Evolutionary conservation across 2,888 invertebrate species (phyloP).

Genomic region (Tetropium fuscum): DNA sequence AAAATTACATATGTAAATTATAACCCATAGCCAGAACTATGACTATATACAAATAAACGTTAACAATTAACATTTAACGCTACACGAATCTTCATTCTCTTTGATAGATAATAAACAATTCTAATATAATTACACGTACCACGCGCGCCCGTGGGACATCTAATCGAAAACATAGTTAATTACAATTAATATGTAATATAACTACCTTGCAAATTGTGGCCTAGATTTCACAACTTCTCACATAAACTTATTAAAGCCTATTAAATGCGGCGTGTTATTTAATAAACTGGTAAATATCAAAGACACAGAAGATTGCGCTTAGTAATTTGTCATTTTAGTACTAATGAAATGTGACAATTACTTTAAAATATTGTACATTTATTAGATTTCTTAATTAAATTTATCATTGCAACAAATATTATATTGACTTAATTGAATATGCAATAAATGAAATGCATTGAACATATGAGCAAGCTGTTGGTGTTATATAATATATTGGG

Average conservation of each 20-base stretch:
- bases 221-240: constrained; percentile 4
- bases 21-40: constrained; percentile 5
- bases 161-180: background rate
- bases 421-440: constrained; percentile 4
- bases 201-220: constrained; percentile 1
- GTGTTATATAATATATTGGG: no score
- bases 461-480: no score
- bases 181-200: background rate
- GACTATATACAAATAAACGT: constrained; percentile 6
- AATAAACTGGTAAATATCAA: background rate
- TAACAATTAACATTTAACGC: constrained; percentile 17
- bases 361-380: constrained; percentile 5
- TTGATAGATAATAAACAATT: background rate
- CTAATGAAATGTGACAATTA: constrained; percentile 8
- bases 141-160: constrained; percentile 3
- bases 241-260: background rate
- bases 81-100: constrained; percentile 9
- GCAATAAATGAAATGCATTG: background rate
- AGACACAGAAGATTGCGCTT: background rate
- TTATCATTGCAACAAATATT: constrained; percentile 3
- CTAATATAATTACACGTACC: background rate
- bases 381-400: constrained; percentile 17
- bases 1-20: constrained; percentile 1
- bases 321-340: constrained; percentile 10
- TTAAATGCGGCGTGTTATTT: background rate